phyloP scores from a whole-genome alignment of 2,113 vertebrate species.

The Daphoenositta chrysoptera region DNA sequence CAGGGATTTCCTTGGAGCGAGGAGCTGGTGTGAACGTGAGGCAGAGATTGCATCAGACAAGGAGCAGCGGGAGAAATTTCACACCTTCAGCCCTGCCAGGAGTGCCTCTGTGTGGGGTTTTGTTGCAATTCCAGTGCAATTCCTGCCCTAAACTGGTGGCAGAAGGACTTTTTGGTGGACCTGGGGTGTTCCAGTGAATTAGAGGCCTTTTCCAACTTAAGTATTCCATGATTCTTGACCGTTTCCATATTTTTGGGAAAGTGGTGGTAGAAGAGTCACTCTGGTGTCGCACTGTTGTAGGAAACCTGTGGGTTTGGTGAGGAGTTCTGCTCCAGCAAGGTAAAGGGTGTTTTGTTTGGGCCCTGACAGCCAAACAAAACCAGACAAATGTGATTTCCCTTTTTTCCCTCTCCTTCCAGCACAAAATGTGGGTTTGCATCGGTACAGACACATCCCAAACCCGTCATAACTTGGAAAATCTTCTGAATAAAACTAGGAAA shows the following conservation, averaged over 20 bases:
- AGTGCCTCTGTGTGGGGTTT: neutral
- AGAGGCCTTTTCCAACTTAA: neutral
- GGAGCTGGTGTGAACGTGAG: neutral
- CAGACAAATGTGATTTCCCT: neutral
- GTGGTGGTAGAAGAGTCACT: neutral
- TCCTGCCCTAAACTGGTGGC: neutral
- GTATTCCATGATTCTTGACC: neutral
- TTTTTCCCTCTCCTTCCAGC: neutral
- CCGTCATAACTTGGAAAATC: too few species aligned
- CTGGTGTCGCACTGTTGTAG: neutral
- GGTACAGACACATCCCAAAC: accelerated
- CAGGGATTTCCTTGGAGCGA: neutral
- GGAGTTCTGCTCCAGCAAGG: neutral
- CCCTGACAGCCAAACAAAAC: neutral
- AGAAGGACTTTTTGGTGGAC: neutral
- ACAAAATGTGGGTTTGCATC: neutral
- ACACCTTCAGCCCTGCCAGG: neutral
- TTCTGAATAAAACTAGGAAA: neutral
- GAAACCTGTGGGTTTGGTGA: neutral
- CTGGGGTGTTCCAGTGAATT: neutral
- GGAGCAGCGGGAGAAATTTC: neutral
- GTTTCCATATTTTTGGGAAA: neutral
- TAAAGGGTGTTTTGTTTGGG: neutral
- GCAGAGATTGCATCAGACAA: neutral
- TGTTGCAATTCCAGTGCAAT: neutral